phyloP scores from a whole-genome alignment of 2,888 invertebrate species.

The Hydrotaea cyrtoneurina region DNA sequence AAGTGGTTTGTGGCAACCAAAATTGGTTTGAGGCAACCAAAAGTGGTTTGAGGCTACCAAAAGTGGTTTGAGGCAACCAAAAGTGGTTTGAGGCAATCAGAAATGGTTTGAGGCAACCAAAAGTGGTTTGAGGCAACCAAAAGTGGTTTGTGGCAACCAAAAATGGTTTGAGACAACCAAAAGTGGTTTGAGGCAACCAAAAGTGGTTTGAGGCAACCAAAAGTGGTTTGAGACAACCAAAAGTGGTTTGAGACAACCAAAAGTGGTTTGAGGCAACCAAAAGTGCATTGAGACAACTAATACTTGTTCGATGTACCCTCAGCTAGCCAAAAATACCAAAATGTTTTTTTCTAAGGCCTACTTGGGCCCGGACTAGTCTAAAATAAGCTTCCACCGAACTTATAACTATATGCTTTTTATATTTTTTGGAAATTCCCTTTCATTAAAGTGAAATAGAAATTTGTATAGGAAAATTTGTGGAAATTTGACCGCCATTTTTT shows the following conservation, averaged over 20 bases:
- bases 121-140: not conserved
- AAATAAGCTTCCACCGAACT: too few relatives aligned
- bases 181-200: not conserved
- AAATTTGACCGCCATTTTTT: too few relatives aligned
- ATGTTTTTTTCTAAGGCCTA: too few relatives aligned
- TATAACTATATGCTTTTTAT: too few relatives aligned
- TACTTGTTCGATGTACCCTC: too few relatives aligned
- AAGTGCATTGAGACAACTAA: not conserved
- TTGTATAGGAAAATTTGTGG: too few relatives aligned
- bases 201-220: not conserved
- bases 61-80: too few relatives aligned
- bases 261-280: not conserved
- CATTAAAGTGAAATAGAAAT: too few relatives aligned
- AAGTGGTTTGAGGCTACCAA: not conserved
- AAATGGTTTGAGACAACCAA: not conserved
- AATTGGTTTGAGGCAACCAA: not conserved
- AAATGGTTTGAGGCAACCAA: not conserved
- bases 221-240: not conserved
- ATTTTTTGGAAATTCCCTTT: too few relatives aligned
- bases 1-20: not conserved
- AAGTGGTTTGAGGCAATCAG: too few relatives aligned
- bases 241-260: not conserved
- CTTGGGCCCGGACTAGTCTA: too few relatives aligned
- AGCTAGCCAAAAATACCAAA: too few relatives aligned
- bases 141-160: not conserved